Percentiles rank a stretch among this genome's conserved stretches.
These are phyloP conservation scores for Battus philenor DNA, from an alignment of 1,140 invertebrate species.

Conservation along the genomic window DNA sequence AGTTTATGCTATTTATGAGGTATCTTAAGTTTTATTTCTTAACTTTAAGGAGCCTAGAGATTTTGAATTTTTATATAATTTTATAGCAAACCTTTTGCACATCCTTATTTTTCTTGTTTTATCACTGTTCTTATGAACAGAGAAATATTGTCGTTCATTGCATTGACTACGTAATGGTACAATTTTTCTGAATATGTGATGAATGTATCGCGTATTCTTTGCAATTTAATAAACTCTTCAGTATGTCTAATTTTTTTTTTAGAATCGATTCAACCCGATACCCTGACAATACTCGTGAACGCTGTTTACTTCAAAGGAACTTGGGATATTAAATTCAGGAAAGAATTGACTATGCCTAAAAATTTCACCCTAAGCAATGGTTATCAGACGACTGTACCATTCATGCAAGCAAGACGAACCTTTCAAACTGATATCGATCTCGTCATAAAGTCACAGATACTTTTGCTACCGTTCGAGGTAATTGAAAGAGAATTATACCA, in stretches of 20 bases:
- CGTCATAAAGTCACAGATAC: conserved; percentile 34
- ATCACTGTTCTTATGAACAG: too few relatives aligned
- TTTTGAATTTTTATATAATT: too few relatives aligned
- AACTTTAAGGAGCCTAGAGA: too few relatives aligned
- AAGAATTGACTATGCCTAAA: conserved; percentile 62
- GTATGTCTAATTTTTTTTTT: conserved; percentile 23
- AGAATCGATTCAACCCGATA: conserved; percentile 72
- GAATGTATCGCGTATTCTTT: neutral
- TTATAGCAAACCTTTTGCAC: too few relatives aligned
- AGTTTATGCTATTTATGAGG: too few relatives aligned
- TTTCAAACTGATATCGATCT: conserved; percentile 45
- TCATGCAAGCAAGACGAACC: conserved; percentile 45
- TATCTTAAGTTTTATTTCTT: too few relatives aligned
- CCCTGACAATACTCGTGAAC: conserved; percentile 81
- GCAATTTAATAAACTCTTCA: neutral
- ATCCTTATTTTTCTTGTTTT: too few relatives aligned
- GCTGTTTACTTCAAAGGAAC: conserved; percentile 86
- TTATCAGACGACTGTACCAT: conserved; percentile 28
- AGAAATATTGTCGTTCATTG: too few relatives aligned
- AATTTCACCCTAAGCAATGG: conserved; percentile 75
- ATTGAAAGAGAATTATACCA: neutral
- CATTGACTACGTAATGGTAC: too few relatives aligned
- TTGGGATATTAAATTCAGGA: conserved; percentile 82
- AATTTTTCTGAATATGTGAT: too few relatives aligned
- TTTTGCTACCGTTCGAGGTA: conserved; percentile 46